Evolutionary conservation across 53 echinoderm and acorn worm species (phyloP).

Genomic region (Mesocentrotus franciscanus): DNA sequence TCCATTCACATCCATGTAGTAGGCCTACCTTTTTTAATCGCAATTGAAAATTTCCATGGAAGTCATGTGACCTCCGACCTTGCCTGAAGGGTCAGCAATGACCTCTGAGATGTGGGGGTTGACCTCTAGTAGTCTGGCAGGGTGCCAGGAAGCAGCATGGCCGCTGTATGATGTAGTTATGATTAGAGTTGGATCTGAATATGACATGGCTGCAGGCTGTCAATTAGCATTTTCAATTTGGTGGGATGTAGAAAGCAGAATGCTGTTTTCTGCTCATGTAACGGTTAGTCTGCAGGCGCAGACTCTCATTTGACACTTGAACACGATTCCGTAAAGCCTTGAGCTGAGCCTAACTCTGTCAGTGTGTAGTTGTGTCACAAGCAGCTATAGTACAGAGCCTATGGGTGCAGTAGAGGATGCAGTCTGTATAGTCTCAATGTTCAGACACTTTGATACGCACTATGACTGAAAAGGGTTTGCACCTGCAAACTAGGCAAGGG

Average conservation of each 20-base stretch:
- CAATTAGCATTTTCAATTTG: constrained; percentile 40
- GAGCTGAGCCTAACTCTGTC: too few species aligned
- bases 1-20: not conserved
- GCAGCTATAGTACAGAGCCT: too few species aligned
- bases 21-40: not conserved
- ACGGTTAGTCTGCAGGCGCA: too few species aligned
- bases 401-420: too few species aligned
- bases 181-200: constrained; percentile 20
- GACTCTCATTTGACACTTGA: too few species aligned
- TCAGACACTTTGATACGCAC: too few species aligned
- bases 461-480: too few species aligned
- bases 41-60: constrained; percentile 18
- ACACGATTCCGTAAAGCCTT: too few species aligned
- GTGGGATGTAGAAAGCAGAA: not conserved
- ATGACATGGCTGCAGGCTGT: constrained; percentile 33
- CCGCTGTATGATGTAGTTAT: constrained; percentile 13
- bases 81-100: constrained; percentile 56
- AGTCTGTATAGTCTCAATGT: too few species aligned
- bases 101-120: constrained; percentile 27
- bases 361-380: too few species aligned
- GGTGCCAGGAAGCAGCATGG: constrained; percentile 29
- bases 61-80: not conserved
- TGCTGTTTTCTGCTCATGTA: not conserved
- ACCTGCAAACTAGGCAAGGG: too few species aligned
- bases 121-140: constrained; percentile 12